Base-by-base conservation (phyloP, 2,888 invertebrate genomes). In the Plusia festucae region DNA sequence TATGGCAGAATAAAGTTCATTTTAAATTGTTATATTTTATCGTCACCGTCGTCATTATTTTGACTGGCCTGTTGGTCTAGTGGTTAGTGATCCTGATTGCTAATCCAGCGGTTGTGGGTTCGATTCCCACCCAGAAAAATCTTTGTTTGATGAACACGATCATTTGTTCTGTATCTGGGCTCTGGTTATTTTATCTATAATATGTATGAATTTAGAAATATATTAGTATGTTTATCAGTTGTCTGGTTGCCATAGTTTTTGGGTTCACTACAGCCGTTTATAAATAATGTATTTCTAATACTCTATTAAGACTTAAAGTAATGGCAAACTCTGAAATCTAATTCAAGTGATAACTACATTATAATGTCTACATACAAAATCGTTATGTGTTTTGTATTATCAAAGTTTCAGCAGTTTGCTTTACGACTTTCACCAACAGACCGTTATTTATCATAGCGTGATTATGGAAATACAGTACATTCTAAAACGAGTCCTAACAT, bases 371-470 rank as follows among this genome's bases (percentile, higher is more conserved):
- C 49, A 53, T 63, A 20, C 18, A 15, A 54, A 60, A 34, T 5
- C 51, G 13, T 56, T 68, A 59, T 56, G 61, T 46, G 51, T 52
- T 56, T 56, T 60, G 18, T 60, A 56, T 54, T 49, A 9, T 15
- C 52, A 66, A 75, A 75, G 57, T 77, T 65, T 13, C 32, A 60
- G 30, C 30, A 66, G 68, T 49, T 68, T 49, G 53, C 24, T 71
- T 60, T 60, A 76, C 32, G 53, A 49, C 54, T 63, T 55, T 60
- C 32, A 24, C 32, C 6, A 53, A 65, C 53, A 1, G 27, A 24
- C 59, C 34, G 30, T 61, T 73, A 68, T 65, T 72, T 59, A 60
- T 57, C 20, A 49, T 55, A 34, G 16, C 22, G 52, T 24, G n/a
- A 55, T 60, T 56, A 63, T 59, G 34, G 40, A 55, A 44, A 60